phyloP scores from a whole-genome alignment of 2,797 vertebrate genomes.

The Cephalopachus bancanus region DNA sequence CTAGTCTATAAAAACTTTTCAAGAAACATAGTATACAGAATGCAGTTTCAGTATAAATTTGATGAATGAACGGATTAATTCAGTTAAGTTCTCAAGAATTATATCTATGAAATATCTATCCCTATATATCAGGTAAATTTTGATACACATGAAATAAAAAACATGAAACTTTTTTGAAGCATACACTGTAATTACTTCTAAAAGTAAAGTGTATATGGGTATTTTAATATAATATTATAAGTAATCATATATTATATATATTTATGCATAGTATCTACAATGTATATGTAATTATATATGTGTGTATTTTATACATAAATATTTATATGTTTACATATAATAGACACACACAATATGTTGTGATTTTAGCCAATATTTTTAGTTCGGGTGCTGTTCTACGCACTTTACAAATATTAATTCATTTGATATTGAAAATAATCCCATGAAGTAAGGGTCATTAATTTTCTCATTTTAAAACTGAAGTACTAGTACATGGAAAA shows the following conservation, averaged over 20 bases:
- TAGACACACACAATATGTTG: not conserved
- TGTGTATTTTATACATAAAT: not conserved
- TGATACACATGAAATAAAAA: not conserved
- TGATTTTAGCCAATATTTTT: not conserved
- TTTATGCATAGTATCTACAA: not conserved
- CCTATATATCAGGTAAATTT: not conserved
- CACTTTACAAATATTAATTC: slow-evolving; percentile 6
- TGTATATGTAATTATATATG: not conserved
- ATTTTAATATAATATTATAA: not conserved
- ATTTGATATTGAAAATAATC: not conserved
- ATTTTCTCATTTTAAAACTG: slow-evolving; percentile 21
- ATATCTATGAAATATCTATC: not conserved
- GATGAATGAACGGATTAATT: not conserved
- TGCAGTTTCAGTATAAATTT: slow-evolving; percentile 4
- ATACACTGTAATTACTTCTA: not conserved
- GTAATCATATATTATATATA: not conserved
- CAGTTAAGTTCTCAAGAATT: not conserved
- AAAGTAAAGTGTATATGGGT: not conserved
- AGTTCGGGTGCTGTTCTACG: not conserved
- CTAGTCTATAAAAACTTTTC: not conserved
- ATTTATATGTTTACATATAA: not conserved
- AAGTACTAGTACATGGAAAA: not conserved
- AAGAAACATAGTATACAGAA: not conserved
- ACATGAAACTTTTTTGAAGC: not conserved
- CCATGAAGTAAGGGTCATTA: not conserved